Evolutionary conservation across 2,888 invertebrate species (phyloP), one percentile per base, ranked within the genome.

Genomic region (Endomychus coccineus): DNA sequence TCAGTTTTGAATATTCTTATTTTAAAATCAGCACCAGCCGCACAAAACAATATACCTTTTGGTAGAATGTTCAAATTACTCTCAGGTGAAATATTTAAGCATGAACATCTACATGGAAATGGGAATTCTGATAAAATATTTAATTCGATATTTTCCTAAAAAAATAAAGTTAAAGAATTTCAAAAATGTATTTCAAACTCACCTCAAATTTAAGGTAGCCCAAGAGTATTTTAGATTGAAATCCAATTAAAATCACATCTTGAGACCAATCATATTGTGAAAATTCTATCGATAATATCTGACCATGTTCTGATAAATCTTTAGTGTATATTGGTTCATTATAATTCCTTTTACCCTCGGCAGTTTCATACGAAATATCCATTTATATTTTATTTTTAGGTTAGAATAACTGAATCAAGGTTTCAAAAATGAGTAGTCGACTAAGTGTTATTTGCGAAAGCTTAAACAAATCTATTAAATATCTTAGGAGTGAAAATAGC

Each of bases 251-350:
- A 39, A 79, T 61, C 27, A 79, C 60, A 58, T 78, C 74, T 48
- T 75, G 75, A 1, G 78, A 79, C 70, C 77, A 77, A 55, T 78
- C 77, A 48, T 69, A 78, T 2, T 72, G 71, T 10, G 79, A 80
- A 42, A 78, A 71, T 53, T 75, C 73, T 14, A 77, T 71, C 39
- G 66, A 66, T 27, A 70, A 64, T 27, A 79, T 71, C 56, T 73
- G 69, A 12, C 74, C 72, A 30, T 66, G 54, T 45, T 63, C 58
- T 7, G 56, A 48, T 35, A 78, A 68, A 44, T 66, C 61, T 14
- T 75, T 61, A 22, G 66, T 60, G 42, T 68, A 71, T 24, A 43
- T 40, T 4, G 55, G 56, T 35, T 54, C 53, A 25, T 34, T 48
- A 4, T 43, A 42, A 7, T 49, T 53, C 31, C 46, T 47, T 27